Conservation (phyloP, 2,113 vertebrate genomes). For the Panthera tigris region DNA sequence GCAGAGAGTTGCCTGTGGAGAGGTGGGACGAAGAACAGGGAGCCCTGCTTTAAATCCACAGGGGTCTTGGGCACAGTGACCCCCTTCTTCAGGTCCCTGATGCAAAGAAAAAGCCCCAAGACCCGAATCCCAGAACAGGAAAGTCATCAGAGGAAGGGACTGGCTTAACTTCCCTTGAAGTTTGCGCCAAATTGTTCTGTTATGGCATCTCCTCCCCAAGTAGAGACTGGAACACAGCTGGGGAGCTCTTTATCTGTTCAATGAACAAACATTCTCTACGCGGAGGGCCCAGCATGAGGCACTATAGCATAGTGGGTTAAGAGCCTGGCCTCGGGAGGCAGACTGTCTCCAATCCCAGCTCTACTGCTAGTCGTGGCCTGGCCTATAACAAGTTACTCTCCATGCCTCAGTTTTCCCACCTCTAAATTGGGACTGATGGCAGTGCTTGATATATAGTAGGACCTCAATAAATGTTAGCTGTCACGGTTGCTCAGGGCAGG, state of each 20-base stretch:
- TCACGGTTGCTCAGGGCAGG: not conserved
- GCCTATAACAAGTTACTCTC: not conserved
- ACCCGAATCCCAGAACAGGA: not conserved
- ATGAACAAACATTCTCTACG: not conserved
- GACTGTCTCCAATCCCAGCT: not conserved
- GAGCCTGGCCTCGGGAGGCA: not conserved
- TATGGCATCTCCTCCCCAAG: not conserved
- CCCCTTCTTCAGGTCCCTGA: not conserved
- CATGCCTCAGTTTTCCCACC: not conserved
- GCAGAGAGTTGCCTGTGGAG: not conserved
- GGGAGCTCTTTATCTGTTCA: not conserved
- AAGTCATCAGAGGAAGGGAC: rapidly evolving
- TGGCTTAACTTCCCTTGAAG: not conserved
- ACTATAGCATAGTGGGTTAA: rapidly evolving
- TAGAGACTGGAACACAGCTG: not conserved
- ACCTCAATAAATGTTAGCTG: not conserved
- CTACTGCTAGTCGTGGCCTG: not conserved
- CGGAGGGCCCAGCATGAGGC: not conserved
- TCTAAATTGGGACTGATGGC: not conserved
- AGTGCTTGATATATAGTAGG: not conserved
- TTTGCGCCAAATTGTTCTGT: not conserved
- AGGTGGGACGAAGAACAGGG: not conserved
- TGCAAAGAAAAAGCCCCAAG: too few relatives aligned
- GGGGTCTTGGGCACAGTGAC: not conserved
- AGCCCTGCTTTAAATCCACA: not conserved